These are phyloP conservation scores for Chaenodraco wilsoni DNA, from an alignment of 2,797 vertebrate genomes.

Conservation along the genomic window DNA sequence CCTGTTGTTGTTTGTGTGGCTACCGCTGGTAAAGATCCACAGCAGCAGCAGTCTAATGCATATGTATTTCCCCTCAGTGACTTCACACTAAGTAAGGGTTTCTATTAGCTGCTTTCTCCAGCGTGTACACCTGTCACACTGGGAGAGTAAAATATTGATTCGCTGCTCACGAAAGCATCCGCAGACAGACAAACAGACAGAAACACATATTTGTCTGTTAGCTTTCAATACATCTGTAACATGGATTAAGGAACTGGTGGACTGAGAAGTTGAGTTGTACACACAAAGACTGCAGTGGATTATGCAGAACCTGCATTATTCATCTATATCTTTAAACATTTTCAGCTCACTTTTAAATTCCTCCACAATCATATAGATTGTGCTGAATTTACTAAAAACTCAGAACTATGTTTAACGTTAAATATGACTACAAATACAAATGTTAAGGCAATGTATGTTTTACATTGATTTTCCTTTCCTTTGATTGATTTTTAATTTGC, in stretches of 20 bases:
- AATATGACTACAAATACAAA: not conserved
- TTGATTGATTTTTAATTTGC: not conserved
- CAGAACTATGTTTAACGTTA: not conserved
- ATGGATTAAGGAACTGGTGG: slow-evolving; percentile 73
- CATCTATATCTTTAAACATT: slow-evolving; percentile 21
- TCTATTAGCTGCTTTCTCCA: slow-evolving; percentile 64
- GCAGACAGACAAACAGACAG: slow-evolving; percentile 46
- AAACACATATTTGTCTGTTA: slow-evolving; percentile 50
- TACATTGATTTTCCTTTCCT: not conserved
- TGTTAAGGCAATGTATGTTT: not conserved
- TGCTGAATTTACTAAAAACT: not conserved
- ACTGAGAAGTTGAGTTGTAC: slow-evolving; percentile 46
- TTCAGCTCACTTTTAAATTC: slow-evolving; percentile 16
- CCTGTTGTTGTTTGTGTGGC: slow-evolving; percentile 78
- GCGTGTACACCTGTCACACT: slow-evolving; percentile 72
- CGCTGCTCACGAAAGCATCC: slow-evolving; percentile 39
- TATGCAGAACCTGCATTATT: slow-evolving; percentile 5
- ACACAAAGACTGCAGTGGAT: slow-evolving; percentile 16
- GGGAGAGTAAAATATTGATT: slow-evolving; percentile 74
- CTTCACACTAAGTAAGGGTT: slow-evolving; percentile 72
- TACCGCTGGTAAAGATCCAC: slow-evolving; percentile 77
- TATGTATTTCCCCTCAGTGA: slow-evolving; percentile 72
- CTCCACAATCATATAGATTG: slow-evolving; percentile 8
- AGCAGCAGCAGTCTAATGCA: slow-evolving; percentile 70
- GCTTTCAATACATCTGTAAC: slow-evolving; percentile 65